Evolutionary conservation across 2,888 invertebrate genomes (phyloP).

Genomic region (Acanthosepion esculentum): DNA sequence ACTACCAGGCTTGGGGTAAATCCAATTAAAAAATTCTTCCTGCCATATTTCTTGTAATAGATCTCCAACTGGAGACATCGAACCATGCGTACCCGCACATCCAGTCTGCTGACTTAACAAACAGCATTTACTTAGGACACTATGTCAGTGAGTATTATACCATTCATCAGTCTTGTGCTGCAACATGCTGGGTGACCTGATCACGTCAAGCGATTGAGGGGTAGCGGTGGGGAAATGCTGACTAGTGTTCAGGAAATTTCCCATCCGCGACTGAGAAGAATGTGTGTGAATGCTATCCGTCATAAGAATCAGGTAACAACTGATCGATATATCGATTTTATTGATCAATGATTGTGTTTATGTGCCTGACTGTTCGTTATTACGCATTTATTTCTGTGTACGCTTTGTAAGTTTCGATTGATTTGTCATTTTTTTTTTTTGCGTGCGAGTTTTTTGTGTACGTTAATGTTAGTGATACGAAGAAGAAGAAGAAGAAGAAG

Average conservation of each 20-base stretch:
- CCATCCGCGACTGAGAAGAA: not conserved
- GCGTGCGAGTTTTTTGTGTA: too few species aligned
- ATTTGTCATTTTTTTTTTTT: too few species aligned
- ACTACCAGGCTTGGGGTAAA: too few species aligned
- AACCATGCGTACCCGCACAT: not conserved
- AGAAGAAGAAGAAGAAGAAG: too few species aligned
- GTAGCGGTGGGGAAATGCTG: too few species aligned
- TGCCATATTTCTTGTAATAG: not conserved
- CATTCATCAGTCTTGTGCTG: not conserved
- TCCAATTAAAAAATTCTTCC: not conserved
- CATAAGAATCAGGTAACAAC: not conserved
- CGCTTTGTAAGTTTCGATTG: not conserved
- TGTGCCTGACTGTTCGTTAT: not conserved
- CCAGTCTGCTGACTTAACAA: not conserved
- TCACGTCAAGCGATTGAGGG: not conserved
- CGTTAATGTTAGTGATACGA: too few species aligned
- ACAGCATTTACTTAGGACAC: not conserved
- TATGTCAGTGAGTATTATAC: not conserved
- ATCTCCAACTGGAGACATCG: not conserved
- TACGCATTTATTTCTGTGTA: not conserved
- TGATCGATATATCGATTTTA: not conserved
- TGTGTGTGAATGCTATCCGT: not conserved
- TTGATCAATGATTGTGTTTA: not conserved
- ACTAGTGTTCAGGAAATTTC: not conserved
- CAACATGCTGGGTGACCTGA: not conserved